A percentile compares a stretch with the other conserved stretches of the same genome.
Conservation (phyloP, 1,140 invertebrate genomes). For the Trypoxylus dichotomus region DNA sequence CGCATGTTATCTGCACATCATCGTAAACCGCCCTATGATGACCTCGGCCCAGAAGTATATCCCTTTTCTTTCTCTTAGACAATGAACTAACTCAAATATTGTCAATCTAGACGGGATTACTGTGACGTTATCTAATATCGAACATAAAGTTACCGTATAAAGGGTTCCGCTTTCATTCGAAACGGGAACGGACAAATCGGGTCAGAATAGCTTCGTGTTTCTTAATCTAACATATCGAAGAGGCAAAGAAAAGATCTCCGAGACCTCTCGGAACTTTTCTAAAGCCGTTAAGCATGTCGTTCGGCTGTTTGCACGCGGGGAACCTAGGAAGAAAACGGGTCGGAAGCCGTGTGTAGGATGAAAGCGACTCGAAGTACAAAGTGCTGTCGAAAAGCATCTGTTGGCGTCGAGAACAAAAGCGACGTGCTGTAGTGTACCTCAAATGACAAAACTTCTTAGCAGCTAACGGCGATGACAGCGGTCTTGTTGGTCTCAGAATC, state of each 20-base stretch:
- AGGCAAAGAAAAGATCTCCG: background rate
- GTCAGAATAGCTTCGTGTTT: background rate
- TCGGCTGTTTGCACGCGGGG: background rate
- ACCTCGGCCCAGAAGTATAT: no score
- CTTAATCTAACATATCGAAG: conserved; percentile 5
- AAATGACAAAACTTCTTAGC: conserved; percentile 17
- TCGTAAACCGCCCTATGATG: no score
- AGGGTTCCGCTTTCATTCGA: background rate
- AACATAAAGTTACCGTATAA: background rate
- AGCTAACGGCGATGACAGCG: background rate
- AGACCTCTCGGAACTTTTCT: conserved; percentile 6
- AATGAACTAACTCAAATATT: background rate
- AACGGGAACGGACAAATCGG: conserved; percentile 1
- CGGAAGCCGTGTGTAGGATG: background rate
- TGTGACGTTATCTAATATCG: background rate
- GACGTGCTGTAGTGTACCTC: background rate
- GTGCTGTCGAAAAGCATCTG: conserved; percentile 4
- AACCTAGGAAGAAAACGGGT: background rate
- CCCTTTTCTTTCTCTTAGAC: background rate
- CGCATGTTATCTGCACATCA: no score
- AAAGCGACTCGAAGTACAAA: conserved; percentile 16
- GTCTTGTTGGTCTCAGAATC: background rate
- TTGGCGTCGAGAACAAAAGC: conserved; percentile 13
- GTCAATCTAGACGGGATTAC: background rate
- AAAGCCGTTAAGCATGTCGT: conserved; percentile 9